Evolutionary conservation across 1,140 invertebrate genomes (phyloP), one percentile per base, ranked within the genome.

Genomic region (Leptinotarsa texana): DNA sequence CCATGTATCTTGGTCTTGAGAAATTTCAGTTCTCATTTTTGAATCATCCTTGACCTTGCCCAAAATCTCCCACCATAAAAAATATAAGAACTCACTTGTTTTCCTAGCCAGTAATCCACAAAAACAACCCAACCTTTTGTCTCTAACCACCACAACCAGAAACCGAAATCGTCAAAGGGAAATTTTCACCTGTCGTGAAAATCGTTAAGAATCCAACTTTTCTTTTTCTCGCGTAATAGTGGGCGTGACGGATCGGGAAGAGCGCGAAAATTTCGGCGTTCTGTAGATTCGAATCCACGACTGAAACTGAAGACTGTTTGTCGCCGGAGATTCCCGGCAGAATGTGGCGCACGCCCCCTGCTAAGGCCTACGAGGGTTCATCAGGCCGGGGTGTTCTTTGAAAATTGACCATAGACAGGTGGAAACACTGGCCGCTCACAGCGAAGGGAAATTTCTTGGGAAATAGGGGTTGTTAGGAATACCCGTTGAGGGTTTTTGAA

Each of bases 281-380:
- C 17, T n/a, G 27, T 42, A n/a, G 65, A 22, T 67, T 67, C 42
- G 65, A 67, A 67, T n/a, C 27, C 42, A 27, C 15, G 27, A 67
- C 65, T 67, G 65, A 67, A 67, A 67, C 65, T 67, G 65, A 67
- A 67, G 65, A 67, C 65, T 67, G 65, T 67, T 67, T 67, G 65
- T 24, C 65, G 65, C 65, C 65, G 65, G 65, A 67, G 65, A 67
- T 24, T 67, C 65, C 65, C 65, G 65, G 65, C 27, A 67, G 65
- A 67, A 24, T 67, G 65, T 67, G 65, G 65, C 65, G 65, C 65
- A 67, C 65, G 65, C 65, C 65, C 65, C 65, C 65, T 67, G 24
- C 8, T 27, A 67, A 13, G 65, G 42, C 65, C 65, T 67, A 67
- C 65, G 24, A 67, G 24, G 42, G 42, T 22, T 67, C 27, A 27